Base-by-base conservation (phyloP, 2,888 invertebrate species). In the Glyphotaelius pellucidus region DNA sequence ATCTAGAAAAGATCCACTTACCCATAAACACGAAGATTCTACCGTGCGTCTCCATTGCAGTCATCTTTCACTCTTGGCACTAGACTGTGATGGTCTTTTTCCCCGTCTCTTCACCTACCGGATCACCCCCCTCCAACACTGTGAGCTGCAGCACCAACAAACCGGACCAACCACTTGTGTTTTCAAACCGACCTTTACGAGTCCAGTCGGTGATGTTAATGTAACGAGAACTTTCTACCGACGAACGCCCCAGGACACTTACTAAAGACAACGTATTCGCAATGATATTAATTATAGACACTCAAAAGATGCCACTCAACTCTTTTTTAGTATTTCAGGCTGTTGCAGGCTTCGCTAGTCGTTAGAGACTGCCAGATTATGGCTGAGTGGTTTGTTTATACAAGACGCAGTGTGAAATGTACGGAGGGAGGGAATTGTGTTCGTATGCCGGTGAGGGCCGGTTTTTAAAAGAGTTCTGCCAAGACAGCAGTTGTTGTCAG, bases 141-240 rank as follows among this genome's bases (percentile, higher is more conserved):
- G 31, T 12, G 83, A 31, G 30, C 83, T 83, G 83, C 83, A 83
- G 25, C 32, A 32, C 30, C 83, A 7, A 35, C 31, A 9, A 81
- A 83, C 83, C 83, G 83, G 83, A 31, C 31, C 1, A 31, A 83
- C 83, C 83, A 83, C 83, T 83, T 83, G 31, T 83, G 83, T 83
- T 83, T 83, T 83, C 83, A 83, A 83, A 4, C 32, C 83, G 81
- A 81, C 81, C 81, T 81, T 81, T 67, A 67, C 19, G 25, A 7
- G 83, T 83, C 83, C 83, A 83, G 83, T 83, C 35, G 12, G 5
- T 83, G 19, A 83, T 83, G 31, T 35, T 32, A 30, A 83, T 30
- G 81, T 31, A 32, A 19, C 31, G 83, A 83, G 83, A 83, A 83
- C 83, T 83, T 83, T 83, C 83, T 83, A 83, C 83, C 19, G 31